Conservation (phyloP, 2,888 invertebrate species). For the Drosophila formosana region DNA sequence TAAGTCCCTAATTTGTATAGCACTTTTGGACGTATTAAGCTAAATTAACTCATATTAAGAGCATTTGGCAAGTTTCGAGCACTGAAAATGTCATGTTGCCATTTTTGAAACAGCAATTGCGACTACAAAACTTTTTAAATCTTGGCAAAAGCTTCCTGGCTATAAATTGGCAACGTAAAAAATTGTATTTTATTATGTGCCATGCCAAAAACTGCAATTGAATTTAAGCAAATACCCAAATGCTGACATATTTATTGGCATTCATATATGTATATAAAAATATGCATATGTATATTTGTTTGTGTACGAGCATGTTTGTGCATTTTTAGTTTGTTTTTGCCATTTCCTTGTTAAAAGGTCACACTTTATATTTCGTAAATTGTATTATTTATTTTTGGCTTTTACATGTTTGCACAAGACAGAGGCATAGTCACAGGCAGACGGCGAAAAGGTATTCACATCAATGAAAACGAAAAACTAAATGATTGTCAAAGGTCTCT, state of each 20-base stretch:
- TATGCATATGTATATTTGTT: neutral
- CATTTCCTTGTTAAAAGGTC: slow-evolving; percentile 13
- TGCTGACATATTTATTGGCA: slow-evolving; percentile 51
- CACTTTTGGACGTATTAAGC: neutral
- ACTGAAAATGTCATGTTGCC: slow-evolving; percentile 2
- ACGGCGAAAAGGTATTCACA: neutral
- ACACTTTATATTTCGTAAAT: slow-evolving; percentile 45
- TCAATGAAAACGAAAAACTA: neutral
- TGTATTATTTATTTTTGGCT: slow-evolving; percentile 46
- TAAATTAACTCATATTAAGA: neutral
- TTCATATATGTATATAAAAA: neutral
- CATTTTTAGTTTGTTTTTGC: neutral
- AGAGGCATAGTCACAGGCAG: neutral
- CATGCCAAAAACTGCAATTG: slow-evolving; percentile 54
- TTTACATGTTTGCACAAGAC: slow-evolving; percentile 10
- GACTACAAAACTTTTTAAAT: slow-evolving; percentile 24
- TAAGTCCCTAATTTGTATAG: too few relatives aligned
- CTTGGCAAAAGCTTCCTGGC: slow-evolving; percentile 28
- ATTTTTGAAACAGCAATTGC: slow-evolving; percentile 10
- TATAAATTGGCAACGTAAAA: slow-evolving; percentile 36
- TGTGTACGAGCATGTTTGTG: neutral
- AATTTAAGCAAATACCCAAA: slow-evolving; percentile 66
- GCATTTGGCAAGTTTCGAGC: slow-evolving; percentile 9
- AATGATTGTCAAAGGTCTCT: neutral
- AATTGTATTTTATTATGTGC: slow-evolving; percentile 48